Evolutionary conservation across 2,797 vertebrate species (phyloP).

Genomic region (Pseudomugil gertrudae): DNA sequence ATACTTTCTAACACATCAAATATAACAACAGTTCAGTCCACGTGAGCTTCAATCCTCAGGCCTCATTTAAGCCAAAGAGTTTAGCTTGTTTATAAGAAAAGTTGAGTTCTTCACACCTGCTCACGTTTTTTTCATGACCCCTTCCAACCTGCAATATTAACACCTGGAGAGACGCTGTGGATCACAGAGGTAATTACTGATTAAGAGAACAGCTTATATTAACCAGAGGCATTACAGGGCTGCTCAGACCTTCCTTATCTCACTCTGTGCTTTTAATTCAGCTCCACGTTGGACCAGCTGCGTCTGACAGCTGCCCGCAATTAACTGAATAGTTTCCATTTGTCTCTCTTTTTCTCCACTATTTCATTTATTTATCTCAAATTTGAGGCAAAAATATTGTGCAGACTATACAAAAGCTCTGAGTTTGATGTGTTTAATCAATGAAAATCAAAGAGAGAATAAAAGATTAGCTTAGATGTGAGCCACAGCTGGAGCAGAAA

Average conservation of each 20-base stretch:
- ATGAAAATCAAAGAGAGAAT: not conserved
- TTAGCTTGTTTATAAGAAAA: not conserved
- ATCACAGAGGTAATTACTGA: slow-evolving; percentile 51
- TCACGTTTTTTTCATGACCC: not conserved
- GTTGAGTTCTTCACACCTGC: slow-evolving; percentile 8
- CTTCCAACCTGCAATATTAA: slow-evolving; percentile 13
- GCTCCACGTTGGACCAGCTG: slow-evolving; percentile 13
- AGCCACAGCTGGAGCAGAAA: not conserved
- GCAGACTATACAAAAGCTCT: not conserved
- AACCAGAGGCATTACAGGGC: slow-evolving; percentile 26
- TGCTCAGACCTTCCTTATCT: slow-evolving; percentile 19
- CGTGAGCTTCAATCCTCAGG: not conserved
- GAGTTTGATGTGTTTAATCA: not conserved
- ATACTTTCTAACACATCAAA: not conserved
- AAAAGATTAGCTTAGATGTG: not conserved
- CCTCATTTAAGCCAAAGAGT: slow-evolving; percentile 1
- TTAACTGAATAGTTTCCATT: slow-evolving; percentile 18
- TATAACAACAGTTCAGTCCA: not conserved
- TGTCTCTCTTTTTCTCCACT: not conserved
- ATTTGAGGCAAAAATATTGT: not conserved
- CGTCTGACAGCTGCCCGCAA: slow-evolving; percentile 10
- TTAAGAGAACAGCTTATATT: slow-evolving; percentile 54
- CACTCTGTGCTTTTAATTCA: slow-evolving; percentile 23
- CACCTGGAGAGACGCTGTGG: slow-evolving; percentile 35
- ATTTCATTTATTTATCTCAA: not conserved